These are phyloP conservation scores for Dioctria rufipes DNA, from an alignment of 2,888 invertebrate species.

Conservation along the genomic window DNA sequence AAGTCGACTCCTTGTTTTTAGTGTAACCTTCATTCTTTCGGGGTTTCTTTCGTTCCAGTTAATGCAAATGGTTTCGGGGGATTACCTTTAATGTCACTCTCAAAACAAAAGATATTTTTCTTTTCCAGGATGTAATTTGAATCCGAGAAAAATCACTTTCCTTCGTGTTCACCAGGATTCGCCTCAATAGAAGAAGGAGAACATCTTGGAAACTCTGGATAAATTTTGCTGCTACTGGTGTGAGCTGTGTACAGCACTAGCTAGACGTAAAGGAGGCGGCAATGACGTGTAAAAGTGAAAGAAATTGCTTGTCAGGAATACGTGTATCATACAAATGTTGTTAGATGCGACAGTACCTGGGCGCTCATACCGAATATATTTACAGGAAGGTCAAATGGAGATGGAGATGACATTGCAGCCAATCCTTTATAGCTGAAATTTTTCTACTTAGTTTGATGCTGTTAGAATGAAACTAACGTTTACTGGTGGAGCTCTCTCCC, in stretches of 20 bases:
- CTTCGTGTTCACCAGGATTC: conserved; percentile 26
- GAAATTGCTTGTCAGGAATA: conserved; percentile 49
- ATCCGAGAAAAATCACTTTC: conserved; percentile 6
- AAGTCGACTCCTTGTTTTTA: conserved; percentile 49
- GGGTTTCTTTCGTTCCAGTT: conserved; percentile 50
- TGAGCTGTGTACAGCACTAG: no score
- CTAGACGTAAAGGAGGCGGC: conserved; percentile 35
- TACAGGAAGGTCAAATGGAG: neutral
- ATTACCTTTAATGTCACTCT: conserved; percentile 55
- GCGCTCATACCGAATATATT: neutral
- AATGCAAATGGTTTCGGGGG: conserved; percentile 56
- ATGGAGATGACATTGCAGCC: conserved; percentile 35
- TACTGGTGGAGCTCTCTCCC: no score
- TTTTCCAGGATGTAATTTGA: conserved; percentile 47
- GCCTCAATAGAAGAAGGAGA: no score
- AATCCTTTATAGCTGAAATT: conserved; percentile 13
- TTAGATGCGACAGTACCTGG: conserved; percentile 28
- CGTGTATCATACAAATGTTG: conserved; percentile 45
- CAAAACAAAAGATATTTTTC: conserved; percentile 54
- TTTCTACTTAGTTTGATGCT: no score
- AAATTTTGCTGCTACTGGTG: no score
- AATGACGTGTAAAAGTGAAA: conserved; percentile 48
- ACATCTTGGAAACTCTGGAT: no score
- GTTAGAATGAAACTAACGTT: no score
- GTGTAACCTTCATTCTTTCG: conserved; percentile 28